These are phyloP conservation scores for Tapirus terrestris DNA, from an alignment of 2,113 vertebrate genomes.

Conservation along the genomic window DNA sequence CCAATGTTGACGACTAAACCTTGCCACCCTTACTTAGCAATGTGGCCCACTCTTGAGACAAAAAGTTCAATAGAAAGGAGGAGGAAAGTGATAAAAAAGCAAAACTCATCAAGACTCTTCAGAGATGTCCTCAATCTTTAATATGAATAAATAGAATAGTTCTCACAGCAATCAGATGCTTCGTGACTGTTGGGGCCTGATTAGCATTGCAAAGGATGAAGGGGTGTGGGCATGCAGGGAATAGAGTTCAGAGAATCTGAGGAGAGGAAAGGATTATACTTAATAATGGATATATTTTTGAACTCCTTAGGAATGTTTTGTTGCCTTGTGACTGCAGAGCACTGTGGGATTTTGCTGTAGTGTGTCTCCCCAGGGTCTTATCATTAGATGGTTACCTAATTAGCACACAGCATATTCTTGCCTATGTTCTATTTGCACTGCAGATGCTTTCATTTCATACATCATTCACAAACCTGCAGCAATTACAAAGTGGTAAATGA, in stretches of 20 bases:
- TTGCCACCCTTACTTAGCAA: neutral
- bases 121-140: neutral
- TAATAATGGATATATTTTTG: conserved; percentile 57
- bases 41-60: neutral
- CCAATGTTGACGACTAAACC: neutral
- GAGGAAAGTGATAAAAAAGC: neutral
- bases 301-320: conserved; percentile 61
- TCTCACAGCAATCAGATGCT: neutral
- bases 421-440: conserved; percentile 66
- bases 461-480: conserved; percentile 69
- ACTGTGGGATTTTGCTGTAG: conserved; percentile 39
- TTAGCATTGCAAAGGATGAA: neutral
- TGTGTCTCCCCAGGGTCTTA: conserved; percentile 62
- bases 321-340: conserved; percentile 42
- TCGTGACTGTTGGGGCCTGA: neutral
- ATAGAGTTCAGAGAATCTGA: conserved; percentile 23
- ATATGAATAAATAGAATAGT: neutral
- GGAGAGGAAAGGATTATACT: conserved; percentile 39
- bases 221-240: neutral
- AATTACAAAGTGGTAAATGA: conserved; percentile 74
- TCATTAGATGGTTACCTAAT: conserved; percentile 63
- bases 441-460: conserved; percentile 71
- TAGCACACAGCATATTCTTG: conserved; percentile 58
- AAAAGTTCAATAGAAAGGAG: neutral
- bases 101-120: neutral